These are phyloP conservation scores for Motacilla alba DNA, from an alignment of 2,113 vertebrate species.

Conservation along the genomic window DNA sequence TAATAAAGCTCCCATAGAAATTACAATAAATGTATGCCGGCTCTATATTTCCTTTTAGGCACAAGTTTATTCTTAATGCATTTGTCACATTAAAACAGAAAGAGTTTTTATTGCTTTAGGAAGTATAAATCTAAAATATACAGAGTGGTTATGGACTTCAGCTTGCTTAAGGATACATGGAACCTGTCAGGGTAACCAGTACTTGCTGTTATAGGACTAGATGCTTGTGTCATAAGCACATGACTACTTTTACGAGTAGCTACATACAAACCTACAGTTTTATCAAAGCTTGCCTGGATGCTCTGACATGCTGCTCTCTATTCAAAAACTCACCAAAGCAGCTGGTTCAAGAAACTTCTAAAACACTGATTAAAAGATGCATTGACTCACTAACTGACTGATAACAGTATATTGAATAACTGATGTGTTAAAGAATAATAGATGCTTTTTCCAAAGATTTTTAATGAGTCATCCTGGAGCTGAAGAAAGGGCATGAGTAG, in stretches of 20 bases:
- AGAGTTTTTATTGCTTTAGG: neutral
- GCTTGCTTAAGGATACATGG: neutral
- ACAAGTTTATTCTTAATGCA: neutral
- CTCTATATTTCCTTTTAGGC: neutral
- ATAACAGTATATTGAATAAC: neutral
- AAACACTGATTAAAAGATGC: neutral
- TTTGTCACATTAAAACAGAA: neutral
- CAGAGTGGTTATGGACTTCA: neutral
- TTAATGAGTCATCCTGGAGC: neutral
- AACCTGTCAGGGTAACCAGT: neutral
- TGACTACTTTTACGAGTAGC: rapidly evolving
- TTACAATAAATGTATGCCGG: neutral
- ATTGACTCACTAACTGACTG: neutral
- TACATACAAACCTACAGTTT: neutral
- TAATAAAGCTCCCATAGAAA: neutral
- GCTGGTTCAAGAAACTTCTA: neutral
- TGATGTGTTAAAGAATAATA: neutral
- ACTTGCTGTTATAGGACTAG: neutral
- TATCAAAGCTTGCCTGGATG: neutral
- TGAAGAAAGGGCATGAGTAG: neutral
- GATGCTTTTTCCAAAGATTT: neutral
- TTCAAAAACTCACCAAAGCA: neutral
- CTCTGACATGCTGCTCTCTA: neutral
- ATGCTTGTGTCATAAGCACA: neutral
- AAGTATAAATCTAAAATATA: neutral